Conservation (phyloP, 2,888 invertebrate genomes). For the Apamea sordens region DNA sequence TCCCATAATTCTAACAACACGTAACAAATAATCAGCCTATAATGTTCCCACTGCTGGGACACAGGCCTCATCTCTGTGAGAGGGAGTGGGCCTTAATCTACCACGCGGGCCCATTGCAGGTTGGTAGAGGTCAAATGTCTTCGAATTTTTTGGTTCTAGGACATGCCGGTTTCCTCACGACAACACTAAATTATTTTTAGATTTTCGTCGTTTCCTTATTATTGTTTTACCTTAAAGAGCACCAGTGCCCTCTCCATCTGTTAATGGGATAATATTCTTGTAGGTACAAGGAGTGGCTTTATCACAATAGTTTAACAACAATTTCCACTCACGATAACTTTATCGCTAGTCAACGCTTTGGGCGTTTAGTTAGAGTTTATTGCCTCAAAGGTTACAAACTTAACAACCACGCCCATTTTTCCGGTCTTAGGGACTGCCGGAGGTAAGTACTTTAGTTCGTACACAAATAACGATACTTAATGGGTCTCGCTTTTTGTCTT, state of each 20-base stretch:
- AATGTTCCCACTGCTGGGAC: too few relatives aligned
- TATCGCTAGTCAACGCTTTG: constrained; percentile 43
- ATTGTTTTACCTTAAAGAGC: background rate
- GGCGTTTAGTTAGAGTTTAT: constrained; percentile 42
- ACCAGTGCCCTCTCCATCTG: background rate
- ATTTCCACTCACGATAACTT: constrained; percentile 46
- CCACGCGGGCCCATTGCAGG: too few relatives aligned
- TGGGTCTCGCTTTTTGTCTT: background rate
- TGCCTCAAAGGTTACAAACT: constrained; percentile 46
- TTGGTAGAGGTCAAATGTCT: too few relatives aligned
- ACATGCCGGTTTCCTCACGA: too few relatives aligned
- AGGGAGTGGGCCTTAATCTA: too few relatives aligned
- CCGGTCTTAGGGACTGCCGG: constrained; percentile 21
- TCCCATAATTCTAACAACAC: background rate
- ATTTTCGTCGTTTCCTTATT: background rate
- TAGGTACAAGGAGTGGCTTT: constrained; percentile 27
- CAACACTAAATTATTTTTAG: background rate
- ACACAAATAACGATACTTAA: background rate
- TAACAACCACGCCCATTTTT: constrained; percentile 44
- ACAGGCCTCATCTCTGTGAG: too few relatives aligned
- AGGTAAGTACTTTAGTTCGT: background rate
- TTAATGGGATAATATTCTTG: background rate
- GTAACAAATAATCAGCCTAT: background rate
- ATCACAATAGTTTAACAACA: constrained; percentile 45
- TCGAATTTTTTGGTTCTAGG: too few relatives aligned